Base-by-base conservation (phyloP, 1,140 invertebrate genomes). In the Drosophila parvula region DNA sequence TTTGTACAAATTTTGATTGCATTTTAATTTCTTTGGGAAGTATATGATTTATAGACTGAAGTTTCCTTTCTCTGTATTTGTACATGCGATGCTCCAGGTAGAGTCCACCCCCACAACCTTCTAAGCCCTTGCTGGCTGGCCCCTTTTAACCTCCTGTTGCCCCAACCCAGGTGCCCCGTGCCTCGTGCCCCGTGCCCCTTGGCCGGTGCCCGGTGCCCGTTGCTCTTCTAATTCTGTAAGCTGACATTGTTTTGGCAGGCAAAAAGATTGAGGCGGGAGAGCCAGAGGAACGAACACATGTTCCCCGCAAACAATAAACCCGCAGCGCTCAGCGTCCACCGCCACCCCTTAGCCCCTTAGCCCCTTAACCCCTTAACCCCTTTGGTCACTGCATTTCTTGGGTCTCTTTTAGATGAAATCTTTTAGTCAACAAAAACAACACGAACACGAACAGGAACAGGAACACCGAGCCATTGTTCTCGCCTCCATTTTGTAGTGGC, bases 361-460 rank as follows among this genome's bases (percentile, higher is more conserved):
- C n/a, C n/a, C 22, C 22, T 11, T 11, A 3, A 3, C 12, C 48
- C 27, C 28, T 30, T 48, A 48, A 10, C 48, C 45, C 27, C 27
- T 43, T 40, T 68, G 41, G 74, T 44, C 79, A 62, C 67, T 86
- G 83, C 83, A 86, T 88, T 86, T 86, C 83, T 86, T 86, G 85
- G 83, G 84, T 88, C 75, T 78, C 78, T 82, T 89, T 83, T 57
- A 84, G 82, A 88, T 88, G 83, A 67, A 86, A 86, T 86, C 82
- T 88, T 86, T 88, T 82, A 78, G 78, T 82, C 74, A 70, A 58
- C 74, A 81, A 53, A 56, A 69, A 63, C 45, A 7, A n/a, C 45
- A 48, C 3, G 22, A 28, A 11, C 30, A 53, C 22, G 22, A 81
- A 53, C 59, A 69, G 57, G 22, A 6, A n/a, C 45, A 48, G 3